A percentile compares a stretch with the other conserved stretches of the same genome.
Evolutionary conservation across 2,113 vertebrate species (phyloP).

Genomic region (Dinomys branickii): DNA sequence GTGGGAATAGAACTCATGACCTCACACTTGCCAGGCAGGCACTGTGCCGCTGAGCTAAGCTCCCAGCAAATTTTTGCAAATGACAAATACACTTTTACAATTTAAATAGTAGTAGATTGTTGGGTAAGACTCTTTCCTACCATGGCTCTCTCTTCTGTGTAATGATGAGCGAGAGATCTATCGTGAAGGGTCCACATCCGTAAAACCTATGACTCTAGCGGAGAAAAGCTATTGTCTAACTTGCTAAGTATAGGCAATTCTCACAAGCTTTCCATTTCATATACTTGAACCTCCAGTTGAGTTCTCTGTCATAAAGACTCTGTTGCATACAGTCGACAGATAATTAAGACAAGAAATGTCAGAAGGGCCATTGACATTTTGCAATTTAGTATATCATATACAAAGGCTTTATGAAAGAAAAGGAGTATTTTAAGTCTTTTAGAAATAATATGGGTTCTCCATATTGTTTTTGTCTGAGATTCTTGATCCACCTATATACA

Average conservation of each 20-base stretch:
- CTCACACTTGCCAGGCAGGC: too few relatives aligned
- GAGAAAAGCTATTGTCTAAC: not conserved
- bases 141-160: not conserved
- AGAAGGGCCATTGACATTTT: not conserved
- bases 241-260: not conserved
- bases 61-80: not conserved
- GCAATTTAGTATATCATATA: not conserved
- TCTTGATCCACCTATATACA: not conserved
- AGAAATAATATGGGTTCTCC: not conserved
- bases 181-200: not conserved
- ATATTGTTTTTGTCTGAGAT: not conserved
- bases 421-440: not conserved
- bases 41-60: too few relatives aligned
- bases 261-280: not conserved
- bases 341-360: not conserved
- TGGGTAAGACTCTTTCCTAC: not conserved
- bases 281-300: not conserved
- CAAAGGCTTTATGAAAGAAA: not conserved
- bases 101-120: not conserved
- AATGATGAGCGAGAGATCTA: not conserved
- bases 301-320: not conserved
- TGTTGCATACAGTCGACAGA: not conserved
- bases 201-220: not conserved
- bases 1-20: too few relatives aligned
- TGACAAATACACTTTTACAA: not conserved